Base-by-base conservation (phyloP, 2,113 vertebrate genomes). In the Lophochroa leadbeateri region DNA sequence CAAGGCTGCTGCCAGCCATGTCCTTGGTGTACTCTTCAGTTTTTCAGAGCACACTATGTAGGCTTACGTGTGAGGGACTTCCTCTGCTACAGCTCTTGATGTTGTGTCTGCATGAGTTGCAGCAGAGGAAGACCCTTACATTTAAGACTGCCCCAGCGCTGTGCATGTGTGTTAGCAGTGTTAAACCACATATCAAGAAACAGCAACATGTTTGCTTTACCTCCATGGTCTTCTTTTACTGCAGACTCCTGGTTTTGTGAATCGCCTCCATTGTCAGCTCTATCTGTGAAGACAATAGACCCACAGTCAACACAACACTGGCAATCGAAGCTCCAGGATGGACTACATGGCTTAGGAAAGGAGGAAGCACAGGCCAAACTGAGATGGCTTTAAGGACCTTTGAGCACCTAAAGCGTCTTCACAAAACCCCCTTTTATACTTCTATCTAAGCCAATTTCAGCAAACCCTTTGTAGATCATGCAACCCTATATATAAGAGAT, bases 201-300 rank as follows among this genome's bases (percentile, higher is more conserved):
- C 10, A 72, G 58, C 41, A 91, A 79, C n/a, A 63, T 4, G 1
- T 44, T 28, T 76, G 35, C 86, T 97, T 99, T 96, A 99, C 99
- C 75, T 99, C 99, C 98, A 99, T 97, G 35, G 99, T 98, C 98
- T 98, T 99, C 98, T 99, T 99, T 94, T 98, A 99, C 60, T 99
- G 99, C 33, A 98, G 50, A 25, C 94, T 98, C 94, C 97, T 99
- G 94, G 99, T 99, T 90, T 99, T 99, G 95, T 99, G 99, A 70
- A 98, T 93, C 0, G 79, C 96, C 37, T 99, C 99, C 99, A 99
- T 99, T 24, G 98, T 91, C 50, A 98, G 97, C 77, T 99, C 99
- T 37, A 98, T 94, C 99, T 99, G 98, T 92, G 92, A 97, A 95
- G 96, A 91, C 81, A 97, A 75, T 17, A 90, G 28, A 83, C 14